Evolutionary conservation across 92 coral and sea anemone species (phyloP).

Genomic region (Epizoanthus fatuus): DNA sequence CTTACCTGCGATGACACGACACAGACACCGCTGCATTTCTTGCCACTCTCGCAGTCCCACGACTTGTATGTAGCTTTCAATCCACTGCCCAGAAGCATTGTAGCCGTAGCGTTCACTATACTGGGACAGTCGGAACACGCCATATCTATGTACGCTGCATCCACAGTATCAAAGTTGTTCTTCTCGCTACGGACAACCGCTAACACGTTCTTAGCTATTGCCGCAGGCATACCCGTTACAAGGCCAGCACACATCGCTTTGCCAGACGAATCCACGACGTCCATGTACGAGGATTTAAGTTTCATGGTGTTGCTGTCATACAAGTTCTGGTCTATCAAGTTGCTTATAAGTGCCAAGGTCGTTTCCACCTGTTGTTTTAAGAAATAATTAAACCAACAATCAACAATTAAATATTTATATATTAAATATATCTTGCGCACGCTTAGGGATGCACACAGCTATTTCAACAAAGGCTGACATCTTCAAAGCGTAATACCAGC

Average conservation of each 20-base stretch:
- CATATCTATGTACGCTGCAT: slow-evolving; percentile 54
- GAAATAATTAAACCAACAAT: neutral
- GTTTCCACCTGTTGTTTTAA: slow-evolving; percentile 68
- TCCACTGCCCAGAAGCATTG: slow-evolving; percentile 70
- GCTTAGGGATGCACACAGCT: no score
- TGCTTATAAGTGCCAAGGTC: slow-evolving; percentile 39
- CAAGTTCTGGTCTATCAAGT: slow-evolving; percentile 64
- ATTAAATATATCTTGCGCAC: no score
- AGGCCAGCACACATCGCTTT: slow-evolving; percentile 83
- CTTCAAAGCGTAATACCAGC: no score
- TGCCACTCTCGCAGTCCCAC: slow-evolving; percentile 71
- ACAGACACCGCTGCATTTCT: slow-evolving; percentile 82
- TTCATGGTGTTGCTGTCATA: slow-evolving; percentile 57
- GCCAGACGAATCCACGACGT: slow-evolving; percentile 62
- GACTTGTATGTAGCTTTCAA: slow-evolving; percentile 63
- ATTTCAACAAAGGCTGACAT: no score
- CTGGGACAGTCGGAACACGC: slow-evolving; percentile 68
- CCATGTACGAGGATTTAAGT: slow-evolving; percentile 58
- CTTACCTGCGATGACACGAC: slow-evolving; percentile 76
- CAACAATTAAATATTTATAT: no score
- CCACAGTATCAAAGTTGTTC: slow-evolving; percentile 56
- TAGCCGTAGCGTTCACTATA: slow-evolving; percentile 62
- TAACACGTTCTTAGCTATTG: slow-evolving; percentile 54
- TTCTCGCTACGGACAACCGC: slow-evolving; percentile 74
- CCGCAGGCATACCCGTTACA: slow-evolving; percentile 70